These are phyloP conservation scores for Molorchus minor DNA, from an alignment of 2,888 invertebrate species.

Conservation along the genomic window DNA sequence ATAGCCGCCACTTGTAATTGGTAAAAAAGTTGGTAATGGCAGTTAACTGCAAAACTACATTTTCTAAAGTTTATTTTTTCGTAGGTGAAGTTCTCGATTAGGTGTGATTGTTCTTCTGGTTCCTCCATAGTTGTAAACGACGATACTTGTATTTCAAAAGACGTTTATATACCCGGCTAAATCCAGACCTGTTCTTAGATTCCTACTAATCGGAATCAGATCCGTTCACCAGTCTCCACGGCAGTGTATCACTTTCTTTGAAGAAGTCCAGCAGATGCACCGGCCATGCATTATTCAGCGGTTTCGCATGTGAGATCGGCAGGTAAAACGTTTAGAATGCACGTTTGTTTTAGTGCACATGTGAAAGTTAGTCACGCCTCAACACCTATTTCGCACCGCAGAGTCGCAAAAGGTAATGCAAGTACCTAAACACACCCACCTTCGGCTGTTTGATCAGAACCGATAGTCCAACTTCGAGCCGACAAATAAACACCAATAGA, in stretches of 20 bases:
- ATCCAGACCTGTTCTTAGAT: neutral
- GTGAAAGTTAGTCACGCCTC: constrained; percentile 50
- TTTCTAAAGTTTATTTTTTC: too few relatives aligned
- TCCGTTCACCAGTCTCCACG: neutral
- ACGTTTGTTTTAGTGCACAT: constrained; percentile 42
- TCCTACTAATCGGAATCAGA: neutral
- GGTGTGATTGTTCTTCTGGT: too few relatives aligned
- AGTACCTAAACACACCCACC: constrained; percentile 44
- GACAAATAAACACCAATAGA: constrained; percentile 21
- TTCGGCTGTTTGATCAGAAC: constrained; percentile 23
- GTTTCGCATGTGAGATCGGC: constrained; percentile 33
- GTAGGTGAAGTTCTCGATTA: too few relatives aligned
- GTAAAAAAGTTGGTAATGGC: too few relatives aligned
- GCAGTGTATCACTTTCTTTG: constrained; percentile 18
- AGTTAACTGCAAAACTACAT: too few relatives aligned
- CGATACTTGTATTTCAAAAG: too few relatives aligned
- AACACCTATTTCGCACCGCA: constrained; percentile 44
- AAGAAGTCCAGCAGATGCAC: constrained; percentile 10
- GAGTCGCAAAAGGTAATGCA: constrained; percentile 45
- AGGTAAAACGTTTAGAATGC: constrained; percentile 37
- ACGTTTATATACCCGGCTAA: too few relatives aligned
- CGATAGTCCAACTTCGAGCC: constrained; percentile 17
- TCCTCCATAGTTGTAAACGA: too few relatives aligned
- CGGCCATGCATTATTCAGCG: constrained; percentile 31
- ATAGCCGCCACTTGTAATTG: too few relatives aligned